Conservation (phyloP, 2,797 vertebrate genomes). For the Yasuhikotakia modesta region DNA sequence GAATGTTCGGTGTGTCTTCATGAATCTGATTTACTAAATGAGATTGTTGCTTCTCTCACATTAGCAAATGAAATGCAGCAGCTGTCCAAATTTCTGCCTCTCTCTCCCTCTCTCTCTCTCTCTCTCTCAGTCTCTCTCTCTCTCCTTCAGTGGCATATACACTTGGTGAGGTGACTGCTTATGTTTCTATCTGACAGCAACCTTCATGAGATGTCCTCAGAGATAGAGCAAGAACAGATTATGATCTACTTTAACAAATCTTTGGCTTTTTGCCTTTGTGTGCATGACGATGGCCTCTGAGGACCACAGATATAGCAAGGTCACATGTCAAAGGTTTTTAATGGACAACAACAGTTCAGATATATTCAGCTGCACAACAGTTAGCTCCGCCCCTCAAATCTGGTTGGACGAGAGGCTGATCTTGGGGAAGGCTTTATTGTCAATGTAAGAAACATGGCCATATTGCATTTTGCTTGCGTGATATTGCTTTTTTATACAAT, state of each 20-base stretch:
- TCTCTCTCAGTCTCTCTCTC: slow-evolving; percentile 40
- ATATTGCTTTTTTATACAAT: no score
- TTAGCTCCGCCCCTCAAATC: no score
- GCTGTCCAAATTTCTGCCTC: slow-evolving; percentile 60
- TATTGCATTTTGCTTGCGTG: no score
- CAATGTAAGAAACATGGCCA: no score
- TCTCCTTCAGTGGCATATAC: slow-evolving; percentile 37
- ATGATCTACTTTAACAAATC: neutral
- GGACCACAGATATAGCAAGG: neutral
- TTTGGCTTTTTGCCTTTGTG: slow-evolving; percentile 11
- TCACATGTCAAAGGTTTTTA: neutral
- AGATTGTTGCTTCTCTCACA: slow-evolving; percentile 64
- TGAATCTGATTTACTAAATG: slow-evolving; percentile 68
- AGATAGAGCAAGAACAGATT: slow-evolving; percentile 34
- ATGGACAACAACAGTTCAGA: neutral
- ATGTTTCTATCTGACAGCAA: slow-evolving; percentile 3
- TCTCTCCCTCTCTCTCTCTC: slow-evolving; percentile 30
- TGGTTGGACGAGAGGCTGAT: no score
- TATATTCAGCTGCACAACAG: neutral
- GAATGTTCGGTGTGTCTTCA: slow-evolving; percentile 65
- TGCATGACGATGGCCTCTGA: neutral
- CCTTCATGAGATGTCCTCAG: slow-evolving; percentile 26
- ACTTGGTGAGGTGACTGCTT: slow-evolving; percentile 29
- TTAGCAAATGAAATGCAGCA: slow-evolving; percentile 69
- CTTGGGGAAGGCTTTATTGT: no score